Conservation (phyloP, 2,888 invertebrate species). For the Trichopoda pennipes region DNA sequence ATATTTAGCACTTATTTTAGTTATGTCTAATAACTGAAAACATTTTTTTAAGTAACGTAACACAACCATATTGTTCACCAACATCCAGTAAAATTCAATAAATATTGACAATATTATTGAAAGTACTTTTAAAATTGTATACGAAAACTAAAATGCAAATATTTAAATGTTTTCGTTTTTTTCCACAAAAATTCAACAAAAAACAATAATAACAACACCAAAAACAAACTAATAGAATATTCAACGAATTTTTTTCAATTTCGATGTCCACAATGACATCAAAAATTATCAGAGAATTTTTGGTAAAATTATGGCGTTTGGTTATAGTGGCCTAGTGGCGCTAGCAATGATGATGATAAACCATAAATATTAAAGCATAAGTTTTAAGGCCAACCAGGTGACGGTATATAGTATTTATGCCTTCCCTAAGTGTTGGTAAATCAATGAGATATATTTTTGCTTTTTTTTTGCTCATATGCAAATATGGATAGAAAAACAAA, state of each 20-base stretch:
- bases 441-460: conserved; percentile 1
- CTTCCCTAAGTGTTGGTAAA: conserved; percentile 14
- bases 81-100: conserved; percentile 23
- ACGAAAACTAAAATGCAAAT: conserved; percentile 14
- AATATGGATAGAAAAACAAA: conserved; percentile 47
- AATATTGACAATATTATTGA: conserved; percentile 28
- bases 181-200: too few species aligned
- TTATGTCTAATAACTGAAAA: background rate
- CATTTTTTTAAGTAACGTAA: background rate
- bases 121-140: conserved; percentile 35
- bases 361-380: conserved; percentile 42
- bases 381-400: conserved; percentile 52
- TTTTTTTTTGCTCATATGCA: conserved; percentile 2
- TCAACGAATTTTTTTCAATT: conserved; percentile 49
- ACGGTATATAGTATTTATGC: conserved; percentile 7
- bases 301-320: conserved; percentile 24
- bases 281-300: conserved; percentile 40
- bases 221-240: conserved; percentile 49
- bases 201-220: background rate
- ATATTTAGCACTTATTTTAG: background rate
- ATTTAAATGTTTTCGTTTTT: too few species aligned
- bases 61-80: conserved; percentile 1
- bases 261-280: conserved; percentile 37
- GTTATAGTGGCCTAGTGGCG: background rate
- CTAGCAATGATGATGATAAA: conserved; percentile 14